Base-by-base conservation (phyloP, 2,113 vertebrate genomes). In the Fulmarus glacialis region DNA sequence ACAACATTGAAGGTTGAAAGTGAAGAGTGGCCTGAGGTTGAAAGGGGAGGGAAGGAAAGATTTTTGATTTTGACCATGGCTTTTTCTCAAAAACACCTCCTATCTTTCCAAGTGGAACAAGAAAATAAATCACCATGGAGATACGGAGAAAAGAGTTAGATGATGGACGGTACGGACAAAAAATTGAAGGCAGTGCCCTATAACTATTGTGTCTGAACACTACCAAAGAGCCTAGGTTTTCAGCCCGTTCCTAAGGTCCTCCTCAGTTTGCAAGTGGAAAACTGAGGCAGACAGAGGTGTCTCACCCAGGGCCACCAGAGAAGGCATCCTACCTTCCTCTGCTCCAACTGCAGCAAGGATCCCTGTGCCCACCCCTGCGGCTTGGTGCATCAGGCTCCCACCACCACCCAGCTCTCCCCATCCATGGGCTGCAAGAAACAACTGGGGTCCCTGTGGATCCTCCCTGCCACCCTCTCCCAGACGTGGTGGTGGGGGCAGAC, bases 361-460 rank as follows among this genome's bases (percentile, higher is more conserved):
- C 12, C 19, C 12, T 24, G 32, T 0, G 2, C 38, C 29, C 10
- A 19, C 5, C 24, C 20, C 17, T 11, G 5, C 0, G 0, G 21
- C 32, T n/a, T 12, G 42, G 5, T 15, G 13, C 24, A 6, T 22
- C 15, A 67, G 21, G 34, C 15, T 45, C 53, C 60, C 63, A 68
- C 48, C 81, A 68, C 8, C 5, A 7, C 63, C 23, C 26, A 34
- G 29, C 64, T 89, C 77, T 68, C 24, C 55, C 19, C 4, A 8
- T 15, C 15, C 16, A 23, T 6, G 18, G 23, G 20, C 63, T 58
- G 19, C n/a, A 50, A 12, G 19, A 36, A 58, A 48, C 13, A 79
- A 2, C 18, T 1, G 1, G 13, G 16, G 5, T 48, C 12, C 20
- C 11, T 21, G 9, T 2, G 5, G 38, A 16, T 53, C 32, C 12